Evolutionary conservation across 2,113 vertebrate genomes (phyloP).

Genomic region (Cnemophilus loriae): DNA sequence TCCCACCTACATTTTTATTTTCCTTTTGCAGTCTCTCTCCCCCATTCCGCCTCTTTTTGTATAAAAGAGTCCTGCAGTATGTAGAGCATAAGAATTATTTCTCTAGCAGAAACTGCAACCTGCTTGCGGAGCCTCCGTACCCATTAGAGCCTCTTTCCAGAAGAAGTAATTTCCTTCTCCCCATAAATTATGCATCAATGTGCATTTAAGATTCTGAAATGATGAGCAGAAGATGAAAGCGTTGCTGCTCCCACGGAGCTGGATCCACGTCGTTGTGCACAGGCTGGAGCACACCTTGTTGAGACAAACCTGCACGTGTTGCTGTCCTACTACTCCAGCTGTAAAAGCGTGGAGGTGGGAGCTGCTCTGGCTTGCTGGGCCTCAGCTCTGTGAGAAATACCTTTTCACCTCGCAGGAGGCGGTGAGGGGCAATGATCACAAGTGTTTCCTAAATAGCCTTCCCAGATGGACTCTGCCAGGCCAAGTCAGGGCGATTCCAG

Average conservation of each 20-base stretch:
- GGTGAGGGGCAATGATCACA: not conserved
- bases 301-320: not conserved
- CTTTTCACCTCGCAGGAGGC: not conserved
- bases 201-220: constrained; percentile 35
- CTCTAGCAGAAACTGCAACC: constrained; percentile 26
- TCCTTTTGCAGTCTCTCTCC: not conserved
- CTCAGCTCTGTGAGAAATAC: not conserved
- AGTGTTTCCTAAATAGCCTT: not conserved
- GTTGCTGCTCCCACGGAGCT: not conserved
- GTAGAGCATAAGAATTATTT: constrained; percentile 50
- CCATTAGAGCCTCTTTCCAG: constrained; percentile 63
- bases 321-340: not conserved
- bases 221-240: constrained; percentile 54
- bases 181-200: constrained; percentile 66
- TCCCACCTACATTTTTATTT: not conserved
- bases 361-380: not conserved
- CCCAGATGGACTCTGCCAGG: not conserved
- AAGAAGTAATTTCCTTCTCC: constrained; percentile 57
- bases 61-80: constrained; percentile 7
- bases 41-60: not conserved
- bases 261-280: not conserved
- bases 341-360: not conserved
- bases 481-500: not conserved
- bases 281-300: not conserved
- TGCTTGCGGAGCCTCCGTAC: constrained; percentile 26